These are phyloP conservation scores for Isurus oxyrinchus DNA, from an alignment of 2,113 vertebrate species.

Conservation along the genomic window DNA sequence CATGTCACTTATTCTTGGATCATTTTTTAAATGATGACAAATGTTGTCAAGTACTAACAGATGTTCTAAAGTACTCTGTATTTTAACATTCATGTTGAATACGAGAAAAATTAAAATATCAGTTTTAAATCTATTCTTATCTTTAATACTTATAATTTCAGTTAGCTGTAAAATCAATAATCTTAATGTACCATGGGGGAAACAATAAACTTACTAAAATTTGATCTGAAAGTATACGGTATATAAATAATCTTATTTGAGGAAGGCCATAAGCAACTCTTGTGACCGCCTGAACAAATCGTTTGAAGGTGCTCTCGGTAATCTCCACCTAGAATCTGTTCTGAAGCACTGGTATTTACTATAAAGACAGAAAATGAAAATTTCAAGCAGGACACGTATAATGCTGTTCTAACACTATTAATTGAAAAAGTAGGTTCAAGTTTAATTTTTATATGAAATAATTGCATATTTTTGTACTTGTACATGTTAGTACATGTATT, in stretches of 20 bases:
- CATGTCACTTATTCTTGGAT: not conserved
- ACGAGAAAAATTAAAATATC: not conserved
- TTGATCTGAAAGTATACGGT: not conserved
- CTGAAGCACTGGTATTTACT: not conserved
- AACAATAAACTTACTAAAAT: slow-evolving; percentile 3
- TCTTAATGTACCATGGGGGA: not conserved
- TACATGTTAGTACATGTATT: not conserved
- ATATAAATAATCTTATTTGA: slow-evolving; percentile 3
- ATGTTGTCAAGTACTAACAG: not conserved
- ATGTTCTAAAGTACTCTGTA: not conserved
- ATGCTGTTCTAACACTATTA: not conserved
- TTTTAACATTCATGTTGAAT: not conserved
- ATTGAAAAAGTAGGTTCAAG: not conserved
- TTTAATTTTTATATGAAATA: not conserved
- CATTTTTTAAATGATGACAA: not conserved
- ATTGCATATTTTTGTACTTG: not conserved
- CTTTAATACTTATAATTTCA: not conserved
- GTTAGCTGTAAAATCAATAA: not conserved
- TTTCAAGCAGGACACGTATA: not conserved
- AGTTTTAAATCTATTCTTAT: not conserved
- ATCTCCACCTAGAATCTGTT: not conserved
- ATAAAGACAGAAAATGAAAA: not conserved
- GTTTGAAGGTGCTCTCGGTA: not conserved
- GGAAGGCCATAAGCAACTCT: slow-evolving; percentile 7
- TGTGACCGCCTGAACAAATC: not conserved